A percentile compares a stretch with the other conserved stretches of the same genome.
phyloP scores from a whole-genome alignment of 37 sponge, comb jelly and placozoan genomes.

The Spongilla lacustris region DNA sequence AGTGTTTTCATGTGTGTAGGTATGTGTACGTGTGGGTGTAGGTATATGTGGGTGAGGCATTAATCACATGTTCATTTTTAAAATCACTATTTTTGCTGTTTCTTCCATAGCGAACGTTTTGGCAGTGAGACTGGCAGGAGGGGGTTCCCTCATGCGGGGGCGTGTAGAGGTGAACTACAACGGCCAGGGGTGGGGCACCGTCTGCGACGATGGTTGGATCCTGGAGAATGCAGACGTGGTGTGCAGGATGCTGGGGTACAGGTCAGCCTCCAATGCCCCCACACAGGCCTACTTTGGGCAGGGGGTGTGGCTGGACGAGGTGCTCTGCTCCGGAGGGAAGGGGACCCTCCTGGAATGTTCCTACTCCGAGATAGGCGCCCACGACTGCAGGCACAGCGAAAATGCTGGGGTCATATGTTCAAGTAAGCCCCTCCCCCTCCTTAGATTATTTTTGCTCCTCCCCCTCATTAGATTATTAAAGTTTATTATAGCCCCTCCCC shows the following conservation, averaged over 20 bases:
- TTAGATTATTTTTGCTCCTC: neutral
- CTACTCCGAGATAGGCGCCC: constrained; percentile 27
- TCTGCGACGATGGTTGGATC: constrained; percentile 68
- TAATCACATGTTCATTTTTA: no score
- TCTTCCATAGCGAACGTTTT: neutral
- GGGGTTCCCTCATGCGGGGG: neutral
- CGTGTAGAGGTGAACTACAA: constrained; percentile 72
- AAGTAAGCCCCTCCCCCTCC: constrained; percentile 8
- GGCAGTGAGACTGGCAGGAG: constrained; percentile 3
- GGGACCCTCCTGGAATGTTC: constrained; percentile 50
- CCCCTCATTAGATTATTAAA: no score
- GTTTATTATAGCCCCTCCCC: no score
- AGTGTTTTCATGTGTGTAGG: no score
- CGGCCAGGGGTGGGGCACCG: constrained; percentile 57
- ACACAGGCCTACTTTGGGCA: constrained; percentile 23
- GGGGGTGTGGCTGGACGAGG: constrained; percentile 42
- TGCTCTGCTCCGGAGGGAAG: constrained; percentile 48
- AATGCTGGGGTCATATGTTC: constrained; percentile 49
- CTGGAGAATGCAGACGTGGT: constrained; percentile 62
- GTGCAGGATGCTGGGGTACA: constrained; percentile 51
- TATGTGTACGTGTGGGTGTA: no score
- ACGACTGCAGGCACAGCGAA: constrained; percentile 50
- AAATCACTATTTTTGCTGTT: no score
- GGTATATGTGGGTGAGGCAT: no score
- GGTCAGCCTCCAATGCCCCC: neutral